These are phyloP conservation scores for Peucedramus taeniatus DNA, from an alignment of 2,113 vertebrate genomes.

Conservation along the genomic window DNA sequence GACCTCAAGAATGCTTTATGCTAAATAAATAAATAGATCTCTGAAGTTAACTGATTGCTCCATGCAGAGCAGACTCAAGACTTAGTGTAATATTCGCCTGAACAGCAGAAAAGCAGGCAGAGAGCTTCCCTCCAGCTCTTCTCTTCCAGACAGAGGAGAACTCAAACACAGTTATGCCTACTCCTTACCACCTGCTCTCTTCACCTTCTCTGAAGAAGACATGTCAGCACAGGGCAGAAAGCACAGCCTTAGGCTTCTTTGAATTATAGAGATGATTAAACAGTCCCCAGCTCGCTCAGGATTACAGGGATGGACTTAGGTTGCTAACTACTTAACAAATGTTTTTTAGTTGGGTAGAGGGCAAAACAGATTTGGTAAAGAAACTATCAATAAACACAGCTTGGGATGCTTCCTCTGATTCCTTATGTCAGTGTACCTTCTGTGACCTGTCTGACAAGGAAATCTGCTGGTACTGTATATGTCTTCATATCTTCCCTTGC, in stretches of 20 bases:
- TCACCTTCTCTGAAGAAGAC: background rate
- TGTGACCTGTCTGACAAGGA: background rate
- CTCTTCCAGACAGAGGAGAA: background rate
- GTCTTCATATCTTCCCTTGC: background rate
- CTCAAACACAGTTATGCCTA: background rate
- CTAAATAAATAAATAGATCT: slow-evolving; percentile 30
- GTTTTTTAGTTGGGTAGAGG: background rate
- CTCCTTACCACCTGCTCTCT: background rate
- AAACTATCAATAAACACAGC: background rate
- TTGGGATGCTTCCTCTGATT: background rate
- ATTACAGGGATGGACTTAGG: background rate
- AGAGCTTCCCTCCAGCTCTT: background rate
- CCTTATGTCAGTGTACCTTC: background rate
- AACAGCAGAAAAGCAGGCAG: slow-evolving; percentile 12
- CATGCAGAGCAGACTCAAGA: background rate
- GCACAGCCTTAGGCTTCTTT: background rate
- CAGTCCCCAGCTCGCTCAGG: background rate
- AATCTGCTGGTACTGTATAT: background rate
- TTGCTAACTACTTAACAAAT: background rate
- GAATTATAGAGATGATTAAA: background rate
- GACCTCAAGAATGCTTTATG: background rate
- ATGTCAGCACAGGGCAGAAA: slow-evolving; percentile 16
- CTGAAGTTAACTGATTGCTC: background rate
- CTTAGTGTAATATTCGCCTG: background rate
- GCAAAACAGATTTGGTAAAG: background rate